Percentiles rank a stretch among this genome's conserved stretches.
Conservation (phyloP, 35 echinoderm and acorn worm genomes). For the Lytechinus pictus region DNA sequence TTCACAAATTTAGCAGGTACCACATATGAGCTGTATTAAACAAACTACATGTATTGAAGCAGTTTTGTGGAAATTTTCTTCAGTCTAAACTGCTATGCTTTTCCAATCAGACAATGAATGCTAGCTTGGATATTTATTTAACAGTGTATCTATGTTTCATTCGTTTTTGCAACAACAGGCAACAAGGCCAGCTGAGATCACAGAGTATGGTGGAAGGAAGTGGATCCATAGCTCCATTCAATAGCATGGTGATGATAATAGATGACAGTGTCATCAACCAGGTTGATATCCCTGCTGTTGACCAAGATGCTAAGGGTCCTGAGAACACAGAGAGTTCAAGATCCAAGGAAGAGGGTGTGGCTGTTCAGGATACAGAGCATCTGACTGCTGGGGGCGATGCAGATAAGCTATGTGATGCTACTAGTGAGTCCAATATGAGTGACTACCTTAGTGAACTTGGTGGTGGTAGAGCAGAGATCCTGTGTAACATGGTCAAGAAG, state of each 20-base stretch:
- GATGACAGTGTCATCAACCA: constrained; percentile 37
- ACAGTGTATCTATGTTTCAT: not conserved
- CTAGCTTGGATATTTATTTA: not conserved
- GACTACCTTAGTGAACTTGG: constrained; percentile 70
- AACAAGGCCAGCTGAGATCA: constrained; percentile 13
- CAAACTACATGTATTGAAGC: no score
- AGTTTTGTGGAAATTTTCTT: not conserved
- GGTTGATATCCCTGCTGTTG: constrained; percentile 20
- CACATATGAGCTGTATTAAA: no score
- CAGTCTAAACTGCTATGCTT: not conserved
- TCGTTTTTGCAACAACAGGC: not conserved
- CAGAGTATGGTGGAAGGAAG: constrained; percentile 24
- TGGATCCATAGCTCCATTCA: not conserved
- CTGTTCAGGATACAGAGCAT: not conserved
- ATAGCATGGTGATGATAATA: not conserved
- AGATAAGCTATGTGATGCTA: not conserved
- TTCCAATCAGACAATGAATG: not conserved
- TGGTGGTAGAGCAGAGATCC: constrained; percentile 69
- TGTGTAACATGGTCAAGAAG: constrained; percentile 80
- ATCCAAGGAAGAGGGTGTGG: not conserved
- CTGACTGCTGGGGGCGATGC: not conserved
- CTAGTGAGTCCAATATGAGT: constrained; percentile 67
- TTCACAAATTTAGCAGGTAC: no score
- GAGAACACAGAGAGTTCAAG: not conserved
- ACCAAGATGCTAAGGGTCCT: not conserved